A percentile compares a stretch with the other conserved stretches of the same genome.
Conservation (phyloP, 2,888 invertebrate species). For the Synanthedon formicaeformis region DNA sequence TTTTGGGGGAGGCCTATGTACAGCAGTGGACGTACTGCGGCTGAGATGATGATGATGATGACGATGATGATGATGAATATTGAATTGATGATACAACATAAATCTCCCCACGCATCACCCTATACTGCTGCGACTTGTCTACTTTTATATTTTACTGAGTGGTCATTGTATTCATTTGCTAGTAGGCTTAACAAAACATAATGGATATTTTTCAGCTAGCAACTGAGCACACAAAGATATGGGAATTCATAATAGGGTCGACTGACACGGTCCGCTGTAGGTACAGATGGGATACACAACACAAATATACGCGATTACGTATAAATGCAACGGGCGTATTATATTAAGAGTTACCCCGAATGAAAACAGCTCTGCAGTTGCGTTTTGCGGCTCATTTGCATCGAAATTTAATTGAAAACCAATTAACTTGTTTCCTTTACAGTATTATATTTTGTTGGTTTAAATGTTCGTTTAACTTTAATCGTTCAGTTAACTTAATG, state of each 20-base stretch:
- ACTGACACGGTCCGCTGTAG: not conserved
- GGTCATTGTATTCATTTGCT: not conserved
- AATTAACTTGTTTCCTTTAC: constrained; percentile 12
- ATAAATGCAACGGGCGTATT: not conserved
- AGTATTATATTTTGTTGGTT: not conserved
- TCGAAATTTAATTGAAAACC: constrained; percentile 21
- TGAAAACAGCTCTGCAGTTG: not conserved
- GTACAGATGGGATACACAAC: not conserved
- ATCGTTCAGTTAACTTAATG: not conserved
- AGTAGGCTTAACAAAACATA: not conserved
- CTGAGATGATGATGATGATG: no score
- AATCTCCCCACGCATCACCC: no score
- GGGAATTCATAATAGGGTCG: constrained; percentile 1
- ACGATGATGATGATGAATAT: no score
- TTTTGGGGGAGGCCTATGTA: no score
- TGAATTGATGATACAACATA: no score
- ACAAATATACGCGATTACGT: not conserved
- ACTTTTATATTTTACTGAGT: no score
- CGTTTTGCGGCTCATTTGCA: constrained; percentile 15
- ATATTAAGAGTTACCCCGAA: not conserved
- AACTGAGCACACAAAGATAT: constrained; percentile 3
- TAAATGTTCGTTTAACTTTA: not conserved
- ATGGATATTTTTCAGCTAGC: not conserved
- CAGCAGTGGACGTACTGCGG: no score
- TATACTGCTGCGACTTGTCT: no score